Percentiles rank a stretch among this genome's conserved stretches.
Evolutionary conservation across 1,140 invertebrate genomes (phyloP).

Genomic region (Apis laboriosa): DNA sequence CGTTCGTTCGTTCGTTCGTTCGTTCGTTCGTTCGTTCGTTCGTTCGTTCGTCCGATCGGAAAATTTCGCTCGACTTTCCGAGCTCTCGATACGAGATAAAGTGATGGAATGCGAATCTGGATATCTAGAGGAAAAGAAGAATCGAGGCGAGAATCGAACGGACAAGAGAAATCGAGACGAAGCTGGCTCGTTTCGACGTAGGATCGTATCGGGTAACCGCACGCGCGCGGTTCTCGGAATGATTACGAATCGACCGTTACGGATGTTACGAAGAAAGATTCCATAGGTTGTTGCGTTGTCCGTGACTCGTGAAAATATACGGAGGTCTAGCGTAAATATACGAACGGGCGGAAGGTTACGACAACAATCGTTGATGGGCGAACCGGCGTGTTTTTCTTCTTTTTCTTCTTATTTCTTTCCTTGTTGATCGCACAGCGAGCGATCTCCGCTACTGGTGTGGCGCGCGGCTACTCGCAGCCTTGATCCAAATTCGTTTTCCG

Average conservation of each 20-base stretch:
- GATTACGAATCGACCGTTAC: conserved; percentile 24
- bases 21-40: neutral
- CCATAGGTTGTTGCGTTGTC: neutral
- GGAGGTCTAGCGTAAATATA: conserved; percentile 31
- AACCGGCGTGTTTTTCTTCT: neutral
- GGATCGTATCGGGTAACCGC: neutral
- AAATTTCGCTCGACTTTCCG: conserved; percentile 34
- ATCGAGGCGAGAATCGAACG: neutral
- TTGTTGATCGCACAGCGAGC: neutral
- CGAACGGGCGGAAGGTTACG: conserved; percentile 32
- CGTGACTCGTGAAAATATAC: conserved; percentile 47
- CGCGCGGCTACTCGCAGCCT: neutral
- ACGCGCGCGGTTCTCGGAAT: conserved; percentile 9
- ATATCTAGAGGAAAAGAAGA: too few relatives aligned
- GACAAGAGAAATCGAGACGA: neutral
- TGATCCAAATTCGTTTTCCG: conserved; percentile 24
- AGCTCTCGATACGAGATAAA: neutral
- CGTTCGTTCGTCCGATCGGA: neutral
- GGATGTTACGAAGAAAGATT: conserved; percentile 42
- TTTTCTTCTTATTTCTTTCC: neutral
- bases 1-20: neutral
- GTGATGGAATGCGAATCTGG: too few relatives aligned
- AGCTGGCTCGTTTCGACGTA: neutral
- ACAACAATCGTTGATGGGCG: conserved; percentile 27
- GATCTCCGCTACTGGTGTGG: neutral